These are phyloP conservation scores for Agrilus planipennis DNA, from an alignment of 1,140 invertebrate genomes.

Conservation along the genomic window DNA sequence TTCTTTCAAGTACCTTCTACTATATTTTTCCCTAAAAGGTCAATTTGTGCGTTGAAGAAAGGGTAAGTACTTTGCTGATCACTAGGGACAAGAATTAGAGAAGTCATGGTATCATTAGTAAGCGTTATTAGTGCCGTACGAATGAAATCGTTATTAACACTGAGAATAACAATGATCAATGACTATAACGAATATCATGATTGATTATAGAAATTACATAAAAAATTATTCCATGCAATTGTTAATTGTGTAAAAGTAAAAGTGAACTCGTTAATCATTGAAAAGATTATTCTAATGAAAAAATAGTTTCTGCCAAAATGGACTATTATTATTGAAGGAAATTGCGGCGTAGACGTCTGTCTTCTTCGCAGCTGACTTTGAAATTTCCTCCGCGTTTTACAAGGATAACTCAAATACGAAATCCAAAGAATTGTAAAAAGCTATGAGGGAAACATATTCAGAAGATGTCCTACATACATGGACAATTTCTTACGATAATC, in stretches of 20 bases:
- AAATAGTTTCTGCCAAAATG: background rate
- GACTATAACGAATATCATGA: conserved; percentile 32
- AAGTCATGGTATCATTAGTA: no score
- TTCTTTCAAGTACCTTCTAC: no score
- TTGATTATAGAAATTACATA: conserved; percentile 32
- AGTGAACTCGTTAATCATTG: no score
- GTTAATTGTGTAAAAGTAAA: conserved; percentile 22
- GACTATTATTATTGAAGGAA: conserved; percentile 8
- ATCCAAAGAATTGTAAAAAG: conserved; percentile 32
- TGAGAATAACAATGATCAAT: conserved; percentile 9
- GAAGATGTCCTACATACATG: no score
- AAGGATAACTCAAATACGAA: conserved; percentile 35
- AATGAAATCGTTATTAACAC: no score
- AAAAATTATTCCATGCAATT: conserved; percentile 40
- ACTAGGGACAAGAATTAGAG: background rate
- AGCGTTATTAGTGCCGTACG: no score
- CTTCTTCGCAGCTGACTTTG: conserved; percentile 36
- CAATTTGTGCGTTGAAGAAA: no score
- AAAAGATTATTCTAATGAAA: no score
- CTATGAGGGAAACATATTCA: conserved; percentile 35
- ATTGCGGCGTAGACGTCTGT: conserved; percentile 10
- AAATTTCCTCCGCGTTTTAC: conserved; percentile 36
- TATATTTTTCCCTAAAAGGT: no score
- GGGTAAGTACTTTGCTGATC: no score
- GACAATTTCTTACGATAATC: no score